Conservation (phyloP, 1,140 invertebrate genomes). For the Goniozus legneri region DNA sequence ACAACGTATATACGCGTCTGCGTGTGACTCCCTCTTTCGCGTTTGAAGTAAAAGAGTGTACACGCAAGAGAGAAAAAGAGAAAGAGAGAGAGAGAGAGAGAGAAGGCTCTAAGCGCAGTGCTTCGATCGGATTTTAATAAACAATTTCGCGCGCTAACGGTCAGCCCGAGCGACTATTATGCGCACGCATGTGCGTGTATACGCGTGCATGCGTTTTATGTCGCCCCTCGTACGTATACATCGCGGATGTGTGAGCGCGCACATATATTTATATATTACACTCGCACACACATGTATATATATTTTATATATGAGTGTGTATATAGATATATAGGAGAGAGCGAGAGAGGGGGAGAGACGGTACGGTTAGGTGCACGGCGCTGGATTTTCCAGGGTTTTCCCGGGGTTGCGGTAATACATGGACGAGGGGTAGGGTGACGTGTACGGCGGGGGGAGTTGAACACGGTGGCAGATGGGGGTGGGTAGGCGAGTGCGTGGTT, state of each 20-base stretch:
- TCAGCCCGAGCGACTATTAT: slow-evolving; percentile 33
- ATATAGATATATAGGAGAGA: not conserved
- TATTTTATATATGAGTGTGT: slow-evolving; percentile 22
- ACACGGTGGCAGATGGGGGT: slow-evolving; percentile 16
- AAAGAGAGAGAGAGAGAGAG: not conserved
- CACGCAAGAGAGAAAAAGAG: not conserved
- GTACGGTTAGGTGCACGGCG: slow-evolving; percentile 42
- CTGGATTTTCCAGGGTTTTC: slow-evolving; percentile 54
- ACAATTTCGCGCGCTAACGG: slow-evolving; percentile 40
- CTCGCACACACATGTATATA: slow-evolving; percentile 13
- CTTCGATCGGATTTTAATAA: slow-evolving; percentile 36
- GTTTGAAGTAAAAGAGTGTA: not conserved
- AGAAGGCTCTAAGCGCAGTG: slow-evolving; percentile 5
- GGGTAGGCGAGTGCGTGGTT: slow-evolving; percentile 18
- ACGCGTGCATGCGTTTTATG: slow-evolving; percentile 29
- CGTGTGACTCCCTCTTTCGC: not conserved
- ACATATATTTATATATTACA: not conserved
- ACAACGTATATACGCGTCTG: not conserved
- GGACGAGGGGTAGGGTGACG: slow-evolving; percentile 28
- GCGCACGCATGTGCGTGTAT: slow-evolving; percentile 22
- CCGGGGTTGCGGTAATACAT: slow-evolving; percentile 45
- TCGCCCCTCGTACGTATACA: slow-evolving; percentile 1
- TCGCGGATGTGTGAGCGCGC: not conserved
- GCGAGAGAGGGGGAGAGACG: slow-evolving; percentile 4
- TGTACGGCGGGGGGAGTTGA: slow-evolving; percentile 5